Conservation (phyloP, 2,888 invertebrate species). For the Orchesellides sinensis region DNA sequence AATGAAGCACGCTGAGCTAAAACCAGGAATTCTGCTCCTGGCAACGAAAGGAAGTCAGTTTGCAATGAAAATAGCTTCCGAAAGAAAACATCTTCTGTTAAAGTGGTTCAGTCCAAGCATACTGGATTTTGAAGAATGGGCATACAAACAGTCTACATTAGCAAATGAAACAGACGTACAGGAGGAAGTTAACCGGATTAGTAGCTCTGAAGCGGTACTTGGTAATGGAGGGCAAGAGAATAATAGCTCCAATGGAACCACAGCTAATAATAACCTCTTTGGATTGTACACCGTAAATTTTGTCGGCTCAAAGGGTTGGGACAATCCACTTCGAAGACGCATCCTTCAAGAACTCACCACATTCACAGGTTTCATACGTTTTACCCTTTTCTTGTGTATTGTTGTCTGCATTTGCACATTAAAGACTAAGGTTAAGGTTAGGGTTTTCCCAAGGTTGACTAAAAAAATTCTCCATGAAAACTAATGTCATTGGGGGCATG, state of each 20-base stretch:
- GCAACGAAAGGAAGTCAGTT: conserved; percentile 62
- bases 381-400: too few species aligned
- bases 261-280: conserved; percentile 54
- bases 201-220: background rate
- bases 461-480: too few species aligned
- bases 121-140: conserved; percentile 67
- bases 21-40: conserved; percentile 65
- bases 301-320: conserved; percentile 71
- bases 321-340: conserved; percentile 69
- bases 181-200: conserved; percentile 5
- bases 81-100: conserved; percentile 60
- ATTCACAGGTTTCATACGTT: conserved; percentile 70
- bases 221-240: conserved; percentile 3
- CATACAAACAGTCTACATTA: background rate
- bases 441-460: too few species aligned
- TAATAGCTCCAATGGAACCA: background rate
- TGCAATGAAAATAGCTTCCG: conserved; percentile 65
- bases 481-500: too few species aligned
- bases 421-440: too few species aligned
- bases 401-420: too few species aligned
- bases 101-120: conserved; percentile 70
- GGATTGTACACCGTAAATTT: conserved; percentile 71
- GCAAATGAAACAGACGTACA: background rate
- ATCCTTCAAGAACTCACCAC: conserved; percentile 64
- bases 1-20: too few species aligned